Conservation (phyloP, 2,113 vertebrate genomes). For the Micronycteris hirsuta region DNA sequence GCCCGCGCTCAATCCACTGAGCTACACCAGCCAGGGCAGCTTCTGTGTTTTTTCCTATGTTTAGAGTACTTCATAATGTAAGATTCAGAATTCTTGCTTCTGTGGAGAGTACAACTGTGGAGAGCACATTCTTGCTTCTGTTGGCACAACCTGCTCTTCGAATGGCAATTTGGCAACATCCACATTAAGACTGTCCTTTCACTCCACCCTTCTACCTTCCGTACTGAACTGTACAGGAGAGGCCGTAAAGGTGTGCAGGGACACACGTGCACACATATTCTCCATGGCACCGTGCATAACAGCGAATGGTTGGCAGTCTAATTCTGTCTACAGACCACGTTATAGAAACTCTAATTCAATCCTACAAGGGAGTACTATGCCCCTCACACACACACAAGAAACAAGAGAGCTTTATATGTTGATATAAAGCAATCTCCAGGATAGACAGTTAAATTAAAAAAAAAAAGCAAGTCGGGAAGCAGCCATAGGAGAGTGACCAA, state of each 20-base stretch:
- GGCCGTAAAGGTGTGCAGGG: background rate
- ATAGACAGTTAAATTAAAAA: background rate
- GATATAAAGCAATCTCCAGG: background rate
- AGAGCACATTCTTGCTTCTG: no score
- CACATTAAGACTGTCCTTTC: background rate
- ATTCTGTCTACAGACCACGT: background rate
- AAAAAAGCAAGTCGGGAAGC: background rate
- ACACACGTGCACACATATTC: background rate
- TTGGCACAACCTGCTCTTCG: background rate
- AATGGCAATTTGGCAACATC: background rate
- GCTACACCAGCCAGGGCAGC: no score
- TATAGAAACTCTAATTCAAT: background rate
- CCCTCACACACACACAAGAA: background rate
- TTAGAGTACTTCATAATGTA: background rate
- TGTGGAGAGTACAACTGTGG: background rate
- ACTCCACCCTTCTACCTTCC: background rate
- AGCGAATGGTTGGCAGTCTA: background rate
- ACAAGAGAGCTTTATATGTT: background rate
- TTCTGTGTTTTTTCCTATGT: background rate
- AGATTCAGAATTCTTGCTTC: background rate
- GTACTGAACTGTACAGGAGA: background rate
- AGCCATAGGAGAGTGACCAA: background rate
- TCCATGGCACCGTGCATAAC: background rate
- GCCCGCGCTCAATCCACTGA: no score
- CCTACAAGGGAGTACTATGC: background rate